Evolutionary conservation across 2,888 invertebrate species (phyloP).

Genomic region (Torymus aiolomorphi): DNA sequence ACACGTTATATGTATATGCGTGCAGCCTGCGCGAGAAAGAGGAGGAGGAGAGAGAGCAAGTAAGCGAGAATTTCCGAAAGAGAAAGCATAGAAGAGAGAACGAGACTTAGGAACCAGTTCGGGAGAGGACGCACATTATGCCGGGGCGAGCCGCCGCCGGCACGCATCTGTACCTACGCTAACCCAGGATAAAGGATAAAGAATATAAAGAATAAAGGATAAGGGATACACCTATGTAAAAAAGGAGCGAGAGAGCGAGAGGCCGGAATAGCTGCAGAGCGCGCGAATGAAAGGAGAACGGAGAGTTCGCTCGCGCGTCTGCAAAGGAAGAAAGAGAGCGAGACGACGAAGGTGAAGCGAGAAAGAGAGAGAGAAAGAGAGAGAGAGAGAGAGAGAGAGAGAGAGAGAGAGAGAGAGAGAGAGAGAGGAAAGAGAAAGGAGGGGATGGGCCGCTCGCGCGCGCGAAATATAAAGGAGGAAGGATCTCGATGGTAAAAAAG

Average conservation of each 20-base stretch:
- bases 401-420: constrained; percentile 10
- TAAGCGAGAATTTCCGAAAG: constrained; percentile 62
- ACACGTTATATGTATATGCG: neutral
- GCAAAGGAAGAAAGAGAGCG: constrained; percentile 37
- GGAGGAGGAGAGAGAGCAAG: neutral
- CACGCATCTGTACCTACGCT: constrained; percentile 52
- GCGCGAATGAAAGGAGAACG: constrained; percentile 34
- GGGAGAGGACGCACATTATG: constrained; percentile 67
- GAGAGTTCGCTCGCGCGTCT: constrained; percentile 50
- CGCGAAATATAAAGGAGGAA: no score
- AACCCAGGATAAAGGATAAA: constrained; percentile 66
- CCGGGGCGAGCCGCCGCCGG: constrained; percentile 58
- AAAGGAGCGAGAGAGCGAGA: constrained; percentile 40
- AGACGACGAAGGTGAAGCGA: constrained; percentile 4
- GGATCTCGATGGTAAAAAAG: no score
- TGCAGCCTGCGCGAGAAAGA: constrained; percentile 10
- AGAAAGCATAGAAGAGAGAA: constrained; percentile 63
- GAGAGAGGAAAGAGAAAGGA: neutral
- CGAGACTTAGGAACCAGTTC: constrained; percentile 71
- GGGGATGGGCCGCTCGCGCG: no score
- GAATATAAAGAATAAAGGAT: constrained; percentile 67
- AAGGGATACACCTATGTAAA: constrained; percentile 62
- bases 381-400: constrained; percentile 29
- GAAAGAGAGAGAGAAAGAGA: constrained; percentile 18
- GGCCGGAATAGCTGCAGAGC: constrained; percentile 1